Base-by-base conservation (phyloP, 2,888 invertebrate species). In the Cheilosia variabilis region DNA sequence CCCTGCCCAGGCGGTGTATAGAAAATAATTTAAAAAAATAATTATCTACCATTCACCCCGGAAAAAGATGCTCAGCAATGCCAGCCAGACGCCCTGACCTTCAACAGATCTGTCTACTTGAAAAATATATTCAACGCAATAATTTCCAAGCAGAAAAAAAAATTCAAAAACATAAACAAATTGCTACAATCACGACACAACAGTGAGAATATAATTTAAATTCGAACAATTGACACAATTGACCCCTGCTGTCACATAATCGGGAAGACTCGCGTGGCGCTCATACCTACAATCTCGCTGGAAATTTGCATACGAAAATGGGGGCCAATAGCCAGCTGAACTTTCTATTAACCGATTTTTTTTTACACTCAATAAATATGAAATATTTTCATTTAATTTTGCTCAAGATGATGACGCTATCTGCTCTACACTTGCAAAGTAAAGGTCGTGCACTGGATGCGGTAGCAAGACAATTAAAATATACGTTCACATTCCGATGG, bases 181-280 rank as follows among this genome's bases (percentile, higher is more conserved):
- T 43, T 27, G 43, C 34, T 58, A 65, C 58, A 76, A 76, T 76
- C 65, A 82, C 76, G 65, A 76, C 65, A 65, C 17, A 53, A 45
- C 50, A 22, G 76, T 71, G 69, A 63, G 73, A 77, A 52, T 55
- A 62, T 73, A 47, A 73, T 83, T 83, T 45, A 72, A 58, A 78
- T 73, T 62, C 68, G 43, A 37, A 66, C 68, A 83, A 78, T 62
- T 78, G 72, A 73, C 83, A 83, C 72, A 72, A 73, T 41, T 78
- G 83, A 83, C 78, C 78, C 72, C 63, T 27, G 58, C 50, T 55
- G 78, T 69, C 66, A 2, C 15, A 47, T 31, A 68, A 55, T 73
- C 68, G 62, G 43, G 58, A 13, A 57, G 60, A 37, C 62, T 78
- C 27, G 72, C 66, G 63, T 57, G 76, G 72, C 60, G 31, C 68